phyloP scores from a whole-genome alignment of 35 echinoderm and acorn worm species.

The Apostichopus parvimensis region DNA sequence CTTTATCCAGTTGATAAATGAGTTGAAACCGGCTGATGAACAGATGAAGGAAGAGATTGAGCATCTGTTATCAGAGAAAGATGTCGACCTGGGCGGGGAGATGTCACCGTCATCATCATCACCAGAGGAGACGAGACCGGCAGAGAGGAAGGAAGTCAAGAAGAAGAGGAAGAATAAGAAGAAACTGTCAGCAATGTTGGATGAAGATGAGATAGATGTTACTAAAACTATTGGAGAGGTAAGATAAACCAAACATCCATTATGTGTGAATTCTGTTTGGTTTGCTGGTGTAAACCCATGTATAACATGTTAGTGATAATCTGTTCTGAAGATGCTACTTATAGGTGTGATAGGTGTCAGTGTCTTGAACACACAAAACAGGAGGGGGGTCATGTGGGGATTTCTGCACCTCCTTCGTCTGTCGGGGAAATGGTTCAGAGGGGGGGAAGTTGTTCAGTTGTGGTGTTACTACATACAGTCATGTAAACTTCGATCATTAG shows the following conservation, averaged over 20 bases:
- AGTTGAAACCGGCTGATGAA: constrained; percentile 80
- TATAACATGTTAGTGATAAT: too few relatives aligned
- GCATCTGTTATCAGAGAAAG: constrained; percentile 9
- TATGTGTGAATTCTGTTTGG: too few relatives aligned
- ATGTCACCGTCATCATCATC: background rate
- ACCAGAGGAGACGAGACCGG: background rate
- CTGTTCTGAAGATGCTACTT: too few relatives aligned
- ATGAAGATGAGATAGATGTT: background rate
- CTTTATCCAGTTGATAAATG: constrained; percentile 69
- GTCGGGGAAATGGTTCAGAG: too few relatives aligned
- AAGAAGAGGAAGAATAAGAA: constrained; percentile 31
- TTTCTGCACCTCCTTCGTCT: too few relatives aligned
- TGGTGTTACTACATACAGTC: too few relatives aligned
- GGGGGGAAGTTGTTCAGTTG: too few relatives aligned
- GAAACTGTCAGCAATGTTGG: constrained; percentile 24
- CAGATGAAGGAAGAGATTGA: constrained; percentile 74
- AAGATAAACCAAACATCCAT: background rate
- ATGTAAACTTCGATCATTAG: too few relatives aligned
- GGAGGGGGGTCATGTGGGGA: too few relatives aligned
- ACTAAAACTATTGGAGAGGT: background rate
- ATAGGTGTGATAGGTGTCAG: too few relatives aligned
- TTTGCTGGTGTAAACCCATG: too few relatives aligned
- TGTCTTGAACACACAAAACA: too few relatives aligned
- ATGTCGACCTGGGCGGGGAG: background rate
- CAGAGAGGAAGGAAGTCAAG: background rate